These are phyloP conservation scores for Eleutherodactylus coqui DNA, from an alignment of 2,797 vertebrate genomes.

Conservation along the genomic window DNA sequence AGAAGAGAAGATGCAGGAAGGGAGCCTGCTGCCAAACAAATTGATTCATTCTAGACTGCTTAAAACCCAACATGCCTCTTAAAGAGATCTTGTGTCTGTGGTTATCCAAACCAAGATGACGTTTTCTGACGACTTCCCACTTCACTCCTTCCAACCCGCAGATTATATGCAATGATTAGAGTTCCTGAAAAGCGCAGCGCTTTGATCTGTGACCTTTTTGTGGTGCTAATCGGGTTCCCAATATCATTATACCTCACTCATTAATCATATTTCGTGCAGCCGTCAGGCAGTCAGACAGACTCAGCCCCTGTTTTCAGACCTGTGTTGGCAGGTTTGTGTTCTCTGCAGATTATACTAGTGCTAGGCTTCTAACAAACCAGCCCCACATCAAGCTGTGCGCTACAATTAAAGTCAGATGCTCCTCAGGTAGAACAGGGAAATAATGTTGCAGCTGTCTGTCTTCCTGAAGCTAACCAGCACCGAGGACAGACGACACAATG, in stretches of 20 bases:
- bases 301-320: slow-evolving; percentile 76
- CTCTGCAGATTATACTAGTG: slow-evolving; percentile 81
- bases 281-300: slow-evolving; percentile 81
- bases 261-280: slow-evolving; percentile 93
- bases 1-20: slow-evolving; percentile 27
- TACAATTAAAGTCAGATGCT: slow-evolving; percentile 87
- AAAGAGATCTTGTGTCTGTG: slow-evolving; percentile 41
- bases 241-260: slow-evolving; percentile 91
- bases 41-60: slow-evolving; percentile 54
- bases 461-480: slow-evolving; percentile 75
- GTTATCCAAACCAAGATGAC: slow-evolving; percentile 67
- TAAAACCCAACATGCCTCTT: slow-evolving; percentile 30
- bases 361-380: slow-evolving; percentile 77
- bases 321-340: slow-evolving; percentile 80
- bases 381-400: slow-evolving; percentile 82
- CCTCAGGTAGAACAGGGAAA: slow-evolving; percentile 80
- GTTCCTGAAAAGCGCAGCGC: slow-evolving; percentile 79
- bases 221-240: slow-evolving; percentile 94
- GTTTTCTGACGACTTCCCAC: slow-evolving; percentile 67
- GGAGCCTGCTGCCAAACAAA: slow-evolving; percentile 24
- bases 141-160: slow-evolving; percentile 73
- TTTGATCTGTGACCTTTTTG: slow-evolving; percentile 93
- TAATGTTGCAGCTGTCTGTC: slow-evolving; percentile 81
- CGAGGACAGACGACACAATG: slow-evolving; percentile 79
- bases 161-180: slow-evolving; percentile 74